Base-by-base conservation (phyloP, 2,888 invertebrate species). In the Steinernema scapterisci region DNA sequence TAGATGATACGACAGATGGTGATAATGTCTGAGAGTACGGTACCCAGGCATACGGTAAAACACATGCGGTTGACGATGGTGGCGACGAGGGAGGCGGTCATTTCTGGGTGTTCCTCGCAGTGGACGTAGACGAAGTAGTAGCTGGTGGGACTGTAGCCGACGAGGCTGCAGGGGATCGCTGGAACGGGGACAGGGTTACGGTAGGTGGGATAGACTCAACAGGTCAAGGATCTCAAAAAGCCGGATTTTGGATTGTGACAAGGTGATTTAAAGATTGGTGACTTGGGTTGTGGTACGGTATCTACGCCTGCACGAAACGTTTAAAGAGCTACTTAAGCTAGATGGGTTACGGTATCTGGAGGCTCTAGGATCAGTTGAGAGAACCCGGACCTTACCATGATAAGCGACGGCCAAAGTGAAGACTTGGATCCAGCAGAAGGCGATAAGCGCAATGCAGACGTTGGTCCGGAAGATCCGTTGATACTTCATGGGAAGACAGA, bases 401-500 rank as follows among this genome's bases (percentile, higher is more conserved):
- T 63, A 63, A 27, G 25, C 16, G 31, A 25, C 16, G 13, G 31
- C 63, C 16, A 63, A 27, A 16, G 63, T 63, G 38, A 63, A 63
- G 3, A 63, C 63, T n/a, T 63, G 63, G 16, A 63, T 31, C 63
- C 63, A 63, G 27, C 23, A 16, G 19, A 63, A 63, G 2, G 31
- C 63, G 31, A 63, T 63, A 16, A 63, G 63, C 16, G 27, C 23
- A 6, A 13, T 63, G 63, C 63, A 63, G 1, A 38, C 19, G 5
- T 63, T 63, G 63, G 27, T 31, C 27, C 16, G 27, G 63, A 63
- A 63, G 31, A 63, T 63, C 9, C 38, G 63, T 31, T 63, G 63
- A 25, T 63, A 63, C 31, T 63, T 63, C 63, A 63, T 31, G 27
- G 63, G 63, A n/a, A 63, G 63, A 63, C 63, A 63, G 16, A 63